Conservation (phyloP, 2,888 invertebrate species). For the Acleris emargana region DNA sequence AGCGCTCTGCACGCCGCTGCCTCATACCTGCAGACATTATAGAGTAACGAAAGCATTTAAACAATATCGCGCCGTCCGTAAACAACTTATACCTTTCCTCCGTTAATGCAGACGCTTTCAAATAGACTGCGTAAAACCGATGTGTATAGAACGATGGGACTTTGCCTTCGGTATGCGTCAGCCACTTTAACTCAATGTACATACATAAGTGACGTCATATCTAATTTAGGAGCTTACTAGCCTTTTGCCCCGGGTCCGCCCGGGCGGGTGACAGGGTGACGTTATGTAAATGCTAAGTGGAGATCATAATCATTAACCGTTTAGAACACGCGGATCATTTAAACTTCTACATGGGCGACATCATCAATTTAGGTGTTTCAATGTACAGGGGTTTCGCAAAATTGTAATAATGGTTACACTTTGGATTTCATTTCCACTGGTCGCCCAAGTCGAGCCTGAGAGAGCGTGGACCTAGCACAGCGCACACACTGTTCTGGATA, state of each 20-base stretch:
- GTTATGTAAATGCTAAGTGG: constrained; percentile 78
- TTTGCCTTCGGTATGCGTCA: constrained; percentile 38
- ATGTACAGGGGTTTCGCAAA: constrained; percentile 30
- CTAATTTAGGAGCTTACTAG: constrained; percentile 82
- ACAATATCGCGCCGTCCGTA: constrained; percentile 69
- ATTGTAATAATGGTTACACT: constrained; percentile 21
- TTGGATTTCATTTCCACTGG: constrained; percentile 19
- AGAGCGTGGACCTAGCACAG: constrained; percentile 23
- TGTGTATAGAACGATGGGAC: constrained; percentile 2
- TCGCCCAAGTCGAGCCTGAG: constrained; percentile 25
- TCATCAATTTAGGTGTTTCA: constrained; percentile 32
- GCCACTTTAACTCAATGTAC: constrained; percentile 61
- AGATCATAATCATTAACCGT: constrained; percentile 71
- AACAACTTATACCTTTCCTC: constrained; percentile 44
- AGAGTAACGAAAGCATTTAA: constrained; percentile 41
- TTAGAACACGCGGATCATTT: constrained; percentile 44
- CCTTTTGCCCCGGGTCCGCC: constrained; percentile 77
- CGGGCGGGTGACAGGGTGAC: constrained; percentile 83
- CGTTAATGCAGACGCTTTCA: constrained; percentile 23
- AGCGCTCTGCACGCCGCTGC: constrained; percentile 42
- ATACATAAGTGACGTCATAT: constrained; percentile 77
- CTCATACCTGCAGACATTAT: constrained; percentile 39
- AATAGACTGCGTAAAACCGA: constrained; percentile 1
- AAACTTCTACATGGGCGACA: constrained; percentile 34
- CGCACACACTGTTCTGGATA: constrained; percentile 79